Evolutionary conservation across 92 coral and sea anemone genomes (phyloP).

Genomic region (Virgularia gustaviana): DNA sequence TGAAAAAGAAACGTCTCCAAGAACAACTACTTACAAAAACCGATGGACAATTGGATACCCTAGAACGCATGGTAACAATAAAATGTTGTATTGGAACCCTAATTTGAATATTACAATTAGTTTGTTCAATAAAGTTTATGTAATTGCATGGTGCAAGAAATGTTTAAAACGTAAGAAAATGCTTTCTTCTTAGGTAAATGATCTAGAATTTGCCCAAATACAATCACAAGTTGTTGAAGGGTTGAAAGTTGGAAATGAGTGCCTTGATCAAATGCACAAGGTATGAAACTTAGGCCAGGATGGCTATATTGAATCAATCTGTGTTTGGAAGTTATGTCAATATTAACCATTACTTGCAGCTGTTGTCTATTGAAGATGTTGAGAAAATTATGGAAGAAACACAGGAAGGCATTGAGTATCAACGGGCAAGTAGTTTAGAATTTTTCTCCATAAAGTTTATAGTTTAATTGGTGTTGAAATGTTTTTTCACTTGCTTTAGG

Average conservation of each 20-base stretch:
- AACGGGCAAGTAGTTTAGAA: constrained; percentile 53
- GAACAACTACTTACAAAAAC: constrained; percentile 80
- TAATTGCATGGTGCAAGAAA: too few species aligned
- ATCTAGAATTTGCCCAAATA: constrained; percentile 96
- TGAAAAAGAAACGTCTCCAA: constrained; percentile 90
- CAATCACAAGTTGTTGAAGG: constrained; percentile 97
- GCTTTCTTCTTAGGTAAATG: constrained; percentile 66
- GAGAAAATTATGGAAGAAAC: constrained; percentile 99
- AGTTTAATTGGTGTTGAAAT: too few species aligned
- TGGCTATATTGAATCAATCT: neutral
- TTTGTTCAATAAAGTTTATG: too few species aligned
- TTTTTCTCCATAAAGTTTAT: too few species aligned
- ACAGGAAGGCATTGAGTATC: constrained; percentile 88
- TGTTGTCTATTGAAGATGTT: constrained; percentile 95
- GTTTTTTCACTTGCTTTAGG: too few species aligned
- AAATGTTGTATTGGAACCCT: neutral
- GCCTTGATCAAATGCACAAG: constrained; percentile 89
- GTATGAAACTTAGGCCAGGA: constrained; percentile 35
- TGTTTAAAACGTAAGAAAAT: neutral
- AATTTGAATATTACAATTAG: too few species aligned
- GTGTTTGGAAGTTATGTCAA: constrained; percentile 3
- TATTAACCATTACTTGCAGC: constrained; percentile 41
- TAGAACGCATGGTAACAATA: constrained; percentile 93
- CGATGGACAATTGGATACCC: constrained; percentile 86
- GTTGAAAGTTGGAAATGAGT: constrained; percentile 87